These are phyloP conservation scores for Achlya flavicornis DNA, from an alignment of 2,888 invertebrate species.

Conservation along the genomic window DNA sequence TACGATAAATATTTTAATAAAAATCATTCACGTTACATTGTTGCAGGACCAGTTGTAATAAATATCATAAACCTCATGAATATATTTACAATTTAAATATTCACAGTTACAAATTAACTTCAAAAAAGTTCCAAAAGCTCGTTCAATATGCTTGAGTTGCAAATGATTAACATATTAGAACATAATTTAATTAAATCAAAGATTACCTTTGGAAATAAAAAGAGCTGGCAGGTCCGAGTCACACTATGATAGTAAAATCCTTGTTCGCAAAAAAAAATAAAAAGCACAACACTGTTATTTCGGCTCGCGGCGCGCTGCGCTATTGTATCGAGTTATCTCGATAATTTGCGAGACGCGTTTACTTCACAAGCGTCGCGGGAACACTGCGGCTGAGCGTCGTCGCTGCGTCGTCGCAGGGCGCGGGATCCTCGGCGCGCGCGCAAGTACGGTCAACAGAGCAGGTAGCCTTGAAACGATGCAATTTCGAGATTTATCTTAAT, in stretches of 20 bases:
- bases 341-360: constrained; percentile 39
- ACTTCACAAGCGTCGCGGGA: constrained; percentile 46
- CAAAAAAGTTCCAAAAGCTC: constrained; percentile 9
- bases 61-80: background rate
- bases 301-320: constrained; percentile 51
- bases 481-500: constrained; percentile 69
- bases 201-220: constrained; percentile 56
- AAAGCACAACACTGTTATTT: constrained; percentile 59
- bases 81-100: constrained; percentile 7
- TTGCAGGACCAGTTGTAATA: constrained; percentile 4
- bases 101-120: background rate
- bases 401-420: constrained; percentile 25
- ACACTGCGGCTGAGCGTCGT: constrained; percentile 59
- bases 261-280: constrained; percentile 40
- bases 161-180: background rate
- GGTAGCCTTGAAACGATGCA: constrained; percentile 60
- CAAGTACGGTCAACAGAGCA: constrained; percentile 49
- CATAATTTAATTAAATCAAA: constrained; percentile 20
- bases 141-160: background rate
- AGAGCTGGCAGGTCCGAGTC: constrained; percentile 58
- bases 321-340: constrained; percentile 40
- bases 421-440: constrained; percentile 47
- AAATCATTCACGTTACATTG: constrained; percentile 3
- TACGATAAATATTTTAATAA: constrained; percentile 25
- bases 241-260: constrained; percentile 56